Evolutionary conservation across 2,888 invertebrate species (phyloP).

Genomic region (Epistrophella euchroma): DNA sequence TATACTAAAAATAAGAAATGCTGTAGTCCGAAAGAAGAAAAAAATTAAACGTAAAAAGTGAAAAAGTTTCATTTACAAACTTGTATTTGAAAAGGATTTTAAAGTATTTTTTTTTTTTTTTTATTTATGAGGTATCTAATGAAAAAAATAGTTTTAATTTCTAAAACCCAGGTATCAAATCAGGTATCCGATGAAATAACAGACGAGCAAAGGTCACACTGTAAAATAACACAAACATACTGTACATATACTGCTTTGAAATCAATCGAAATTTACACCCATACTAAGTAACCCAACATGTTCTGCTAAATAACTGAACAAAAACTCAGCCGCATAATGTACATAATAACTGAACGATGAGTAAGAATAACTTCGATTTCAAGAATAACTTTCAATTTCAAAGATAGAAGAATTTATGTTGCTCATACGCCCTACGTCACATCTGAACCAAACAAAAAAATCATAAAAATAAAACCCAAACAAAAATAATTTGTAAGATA

Average conservation of each 20-base stretch:
- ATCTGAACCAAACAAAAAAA: background rate
- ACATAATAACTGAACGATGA: conserved; percentile 1
- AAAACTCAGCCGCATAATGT: background rate
- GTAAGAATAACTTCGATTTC: conserved; percentile 9
- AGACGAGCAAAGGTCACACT: no score
- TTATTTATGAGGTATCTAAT: no score
- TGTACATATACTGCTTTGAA: background rate
- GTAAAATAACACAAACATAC: background rate
- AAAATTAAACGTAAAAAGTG: no score
- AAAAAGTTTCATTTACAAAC: no score
- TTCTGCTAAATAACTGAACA: background rate
- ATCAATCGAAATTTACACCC: background rate
- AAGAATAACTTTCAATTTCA: conserved; percentile 26
- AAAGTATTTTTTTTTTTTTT: no score
- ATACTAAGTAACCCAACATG: background rate
- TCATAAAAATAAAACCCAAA: background rate
- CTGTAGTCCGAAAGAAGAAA: no score
- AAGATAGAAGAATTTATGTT: conserved; percentile 43
- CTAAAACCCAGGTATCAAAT: background rate
- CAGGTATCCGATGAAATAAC: background rate
- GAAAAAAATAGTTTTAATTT: no score
- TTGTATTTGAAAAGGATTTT: no score
- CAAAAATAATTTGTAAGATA: background rate
- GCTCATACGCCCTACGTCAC: conserved; percentile 60
- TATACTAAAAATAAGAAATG: no score